phyloP scores from a whole-genome alignment of 2,888 invertebrate genomes.

The Chymomyza procnemis region DNA sequence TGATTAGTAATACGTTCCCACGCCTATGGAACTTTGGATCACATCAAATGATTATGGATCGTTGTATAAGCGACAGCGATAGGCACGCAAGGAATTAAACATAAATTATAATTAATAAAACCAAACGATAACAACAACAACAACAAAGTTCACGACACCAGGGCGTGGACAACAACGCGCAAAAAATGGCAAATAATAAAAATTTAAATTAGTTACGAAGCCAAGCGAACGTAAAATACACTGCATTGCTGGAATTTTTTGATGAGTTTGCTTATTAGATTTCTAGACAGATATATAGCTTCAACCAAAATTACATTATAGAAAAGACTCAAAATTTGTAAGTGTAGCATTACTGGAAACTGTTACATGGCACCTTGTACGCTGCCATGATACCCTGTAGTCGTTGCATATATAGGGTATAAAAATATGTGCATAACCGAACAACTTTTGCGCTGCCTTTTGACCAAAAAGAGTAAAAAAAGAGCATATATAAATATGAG shows the following conservation, averaged over 20 bases:
- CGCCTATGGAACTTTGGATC: constrained; percentile 10
- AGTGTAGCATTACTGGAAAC: too few relatives aligned
- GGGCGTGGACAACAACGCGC: constrained; percentile 37
- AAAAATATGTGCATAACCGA: neutral
- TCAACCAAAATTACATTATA: too few relatives aligned
- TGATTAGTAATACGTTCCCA: constrained; percentile 61
- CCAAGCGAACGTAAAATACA: too few relatives aligned
- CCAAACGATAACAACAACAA: constrained; percentile 20
- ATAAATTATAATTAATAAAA: constrained; percentile 69
- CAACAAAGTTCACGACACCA: constrained; percentile 31
- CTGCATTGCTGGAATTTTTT: too few relatives aligned
- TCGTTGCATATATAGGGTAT: neutral
- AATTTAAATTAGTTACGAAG: neutral
- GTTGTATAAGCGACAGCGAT: constrained; percentile 29
- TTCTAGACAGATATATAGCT: too few relatives aligned
- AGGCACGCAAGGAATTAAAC: constrained; percentile 48
- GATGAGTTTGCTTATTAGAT: too few relatives aligned
- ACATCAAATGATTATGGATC: neutral
- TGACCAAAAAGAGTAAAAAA: constrained; percentile 9
- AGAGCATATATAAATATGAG: constrained; percentile 12
- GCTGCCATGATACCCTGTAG: too few relatives aligned
- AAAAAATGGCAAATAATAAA: neutral
- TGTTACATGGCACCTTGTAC: too few relatives aligned
- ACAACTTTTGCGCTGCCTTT: constrained; percentile 40
- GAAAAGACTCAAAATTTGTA: too few relatives aligned